Evolutionary conservation across 2,888 invertebrate genomes (phyloP).

Genomic region (Drosophila antonietae): DNA sequence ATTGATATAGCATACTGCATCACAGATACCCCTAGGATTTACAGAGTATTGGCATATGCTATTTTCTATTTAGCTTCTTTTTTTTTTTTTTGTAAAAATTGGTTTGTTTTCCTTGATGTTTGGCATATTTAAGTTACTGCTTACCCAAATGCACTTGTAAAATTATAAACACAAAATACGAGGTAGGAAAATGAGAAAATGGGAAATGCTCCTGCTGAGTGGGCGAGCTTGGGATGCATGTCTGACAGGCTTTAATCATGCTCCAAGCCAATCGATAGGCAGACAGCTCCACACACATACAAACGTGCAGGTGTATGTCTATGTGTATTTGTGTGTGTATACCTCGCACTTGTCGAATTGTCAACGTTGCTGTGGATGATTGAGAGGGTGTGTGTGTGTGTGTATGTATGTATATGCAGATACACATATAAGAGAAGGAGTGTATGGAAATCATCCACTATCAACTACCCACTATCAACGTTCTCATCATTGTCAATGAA

Average conservation of each 20-base stretch:
- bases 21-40: background rate
- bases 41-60: conserved; percentile 1
- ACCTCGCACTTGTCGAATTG: conserved; percentile 76
- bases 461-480: conserved; percentile 68
- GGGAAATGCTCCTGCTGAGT: conserved; percentile 1
- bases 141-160: conserved; percentile 29
- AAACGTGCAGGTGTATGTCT: background rate
- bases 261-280: conserved; percentile 47
- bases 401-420: background rate
- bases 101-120: conserved; percentile 28
- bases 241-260: conserved; percentile 70
- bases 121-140: conserved; percentile 24
- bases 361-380: conserved; percentile 54
- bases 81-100: conserved; percentile 15
- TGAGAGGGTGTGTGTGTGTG: background rate
- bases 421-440: background rate
- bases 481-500: conserved; percentile 79
- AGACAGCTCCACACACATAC: conserved; percentile 1
- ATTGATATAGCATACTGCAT: background rate
- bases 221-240: conserved; percentile 55
- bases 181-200: background rate
- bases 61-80: background rate
- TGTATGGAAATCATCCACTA: conserved; percentile 40
- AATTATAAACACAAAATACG: conserved; percentile 16
- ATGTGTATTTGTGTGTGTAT: conserved; percentile 13